Evolutionary conservation across 2,113 vertebrate species (phyloP), one percentile per base, ranked within the genome.

Genomic region (Pungitius pungitius): DNA sequence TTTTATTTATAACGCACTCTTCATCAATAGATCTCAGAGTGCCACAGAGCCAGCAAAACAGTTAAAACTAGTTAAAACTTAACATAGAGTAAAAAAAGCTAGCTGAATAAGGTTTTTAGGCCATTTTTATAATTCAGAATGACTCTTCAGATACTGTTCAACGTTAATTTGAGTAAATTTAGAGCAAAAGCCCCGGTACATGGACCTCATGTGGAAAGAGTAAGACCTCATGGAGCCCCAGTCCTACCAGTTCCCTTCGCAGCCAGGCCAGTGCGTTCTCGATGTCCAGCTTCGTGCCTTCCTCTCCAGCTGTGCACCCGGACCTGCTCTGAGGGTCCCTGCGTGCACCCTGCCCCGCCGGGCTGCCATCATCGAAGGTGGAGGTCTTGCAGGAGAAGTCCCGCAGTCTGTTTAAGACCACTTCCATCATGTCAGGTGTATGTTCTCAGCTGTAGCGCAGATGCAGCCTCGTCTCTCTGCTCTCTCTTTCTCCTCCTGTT

Each of bases 361-460:
- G 8, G 20, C 66, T 63, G 63, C 82, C 54, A 49, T 90, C 89
- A 24, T 94, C 89, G 75, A 93, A 94, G 65, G 90, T 91, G 57
- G 90, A 73, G 68, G 83, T 89, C 85, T 89, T 92, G 49, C 78
- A 93, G 87, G 93, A 95, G 90, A 95, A 95, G 85, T 95, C 63
- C 12, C 93, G 88, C 81, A 94, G 81, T 73, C 82, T 69, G 75
- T 87, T 93, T 45, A 93, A 86, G 61, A 94, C 88, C 63, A 92
- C 73, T 78, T 95, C 92, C 85, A 85, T 95, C 91, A 91, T 93
- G 85, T 52, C 55, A 49, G 22, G 56, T 37, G 17, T 0, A 8
- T 40, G 7, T 13, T 63, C 30, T 90, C 45, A 9, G 76, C 80
- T 7, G 82, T 62, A 20, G 18, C 18, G 58, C 49, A 71, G 68